Percentiles rank a stretch among this genome's conserved stretches.
These are phyloP conservation scores for Troglohyphantes excavatus DNA, from an alignment of 2,888 invertebrate species.

Conservation along the genomic window DNA sequence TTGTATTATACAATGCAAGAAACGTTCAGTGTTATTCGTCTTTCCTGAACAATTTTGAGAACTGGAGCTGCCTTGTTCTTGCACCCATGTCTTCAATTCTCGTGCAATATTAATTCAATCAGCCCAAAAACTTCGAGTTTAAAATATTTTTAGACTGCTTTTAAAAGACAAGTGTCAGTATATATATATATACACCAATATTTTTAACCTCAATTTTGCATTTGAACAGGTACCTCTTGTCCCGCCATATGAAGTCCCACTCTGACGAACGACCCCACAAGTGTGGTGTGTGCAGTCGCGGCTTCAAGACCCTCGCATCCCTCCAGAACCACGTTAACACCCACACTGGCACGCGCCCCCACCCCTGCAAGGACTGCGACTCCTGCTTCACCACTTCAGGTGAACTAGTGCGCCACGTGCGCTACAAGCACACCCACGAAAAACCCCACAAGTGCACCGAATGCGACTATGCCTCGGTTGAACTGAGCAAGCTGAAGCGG, in stretches of 20 bases:
- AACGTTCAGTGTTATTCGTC: too few relatives aligned
- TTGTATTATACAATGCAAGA: too few relatives aligned
- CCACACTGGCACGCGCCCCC: slow-evolving; percentile 96
- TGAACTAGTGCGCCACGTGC: slow-evolving; percentile 91
- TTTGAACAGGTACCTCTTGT: slow-evolving; percentile 87
- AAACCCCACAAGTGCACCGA: slow-evolving; percentile 98
- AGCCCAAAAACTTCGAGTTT: too few relatives aligned
- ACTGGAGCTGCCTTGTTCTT: too few relatives aligned
- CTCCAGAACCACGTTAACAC: slow-evolving; percentile 98
- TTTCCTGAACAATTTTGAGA: too few relatives aligned
- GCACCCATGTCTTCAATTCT: too few relatives aligned
- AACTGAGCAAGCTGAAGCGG: slow-evolving; percentile 95
- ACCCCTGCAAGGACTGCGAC: slow-evolving; percentile 93
- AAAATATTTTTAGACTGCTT: too few relatives aligned
- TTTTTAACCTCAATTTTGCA: neutral
- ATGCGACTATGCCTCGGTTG: slow-evolving; percentile 98
- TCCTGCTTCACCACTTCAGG: slow-evolving; percentile 91
- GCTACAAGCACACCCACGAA: slow-evolving; percentile 97
- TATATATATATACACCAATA: too few relatives aligned
- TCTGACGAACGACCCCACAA: slow-evolving; percentile 96
- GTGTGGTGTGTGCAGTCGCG: slow-evolving; percentile 95
- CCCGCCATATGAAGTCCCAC: slow-evolving; percentile 97
- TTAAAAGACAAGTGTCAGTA: too few relatives aligned
- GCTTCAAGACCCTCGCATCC: slow-evolving; percentile 96
- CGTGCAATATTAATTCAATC: too few relatives aligned